phyloP scores from a whole-genome alignment of 2,797 vertebrate species.

The Sebastes diaconus region DNA sequence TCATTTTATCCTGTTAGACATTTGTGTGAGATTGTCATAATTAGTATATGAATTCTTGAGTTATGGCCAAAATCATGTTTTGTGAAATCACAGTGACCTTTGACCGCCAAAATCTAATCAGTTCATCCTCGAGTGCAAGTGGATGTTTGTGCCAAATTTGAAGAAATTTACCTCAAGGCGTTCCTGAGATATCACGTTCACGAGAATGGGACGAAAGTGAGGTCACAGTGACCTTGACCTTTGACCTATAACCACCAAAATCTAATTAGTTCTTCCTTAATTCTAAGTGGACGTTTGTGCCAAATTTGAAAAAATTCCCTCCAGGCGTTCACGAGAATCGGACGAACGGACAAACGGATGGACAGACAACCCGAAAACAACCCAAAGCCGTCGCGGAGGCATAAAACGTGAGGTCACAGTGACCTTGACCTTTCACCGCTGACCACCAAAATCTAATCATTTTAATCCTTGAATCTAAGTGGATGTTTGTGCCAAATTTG shows the following conservation, averaged over 20 bases:
- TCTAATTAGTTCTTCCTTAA: rapidly evolving
- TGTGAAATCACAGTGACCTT: no score
- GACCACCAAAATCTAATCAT: no score
- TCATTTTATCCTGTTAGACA: no score
- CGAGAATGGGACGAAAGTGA: no score
- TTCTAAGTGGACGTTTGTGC: background rate
- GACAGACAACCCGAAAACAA: background rate
- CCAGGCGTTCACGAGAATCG: background rate
- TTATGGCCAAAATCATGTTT: background rate
- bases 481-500: no score
- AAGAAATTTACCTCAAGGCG: background rate
- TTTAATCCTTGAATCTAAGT: no score
- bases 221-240: background rate
- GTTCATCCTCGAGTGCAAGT: background rate
- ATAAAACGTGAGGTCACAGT: no score
- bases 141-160: background rate
- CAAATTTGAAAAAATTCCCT: background rate
- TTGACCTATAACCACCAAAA: background rate
- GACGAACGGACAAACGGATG: rapidly evolving
- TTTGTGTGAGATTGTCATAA: background rate
- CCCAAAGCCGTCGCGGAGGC: no score
- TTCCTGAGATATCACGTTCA: background rate
- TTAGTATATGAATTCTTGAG: background rate
- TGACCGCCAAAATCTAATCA: background rate
- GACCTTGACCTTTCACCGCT: no score